Evolutionary conservation across 2,797 vertebrate species (phyloP).

Genomic region (Mionectes olivaceus): DNA sequence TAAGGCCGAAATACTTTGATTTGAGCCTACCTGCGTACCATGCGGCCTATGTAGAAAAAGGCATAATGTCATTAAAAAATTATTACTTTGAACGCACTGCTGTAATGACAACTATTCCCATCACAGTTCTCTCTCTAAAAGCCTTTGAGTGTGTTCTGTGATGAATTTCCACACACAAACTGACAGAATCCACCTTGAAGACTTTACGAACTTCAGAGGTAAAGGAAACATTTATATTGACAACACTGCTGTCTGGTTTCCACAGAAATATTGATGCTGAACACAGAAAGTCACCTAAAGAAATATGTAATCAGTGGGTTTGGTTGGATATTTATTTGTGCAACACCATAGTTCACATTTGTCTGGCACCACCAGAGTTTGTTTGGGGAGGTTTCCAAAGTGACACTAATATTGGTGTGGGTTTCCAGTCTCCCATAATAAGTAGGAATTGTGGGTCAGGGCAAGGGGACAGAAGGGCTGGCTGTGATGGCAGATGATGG

Average conservation of each 20-base stretch:
- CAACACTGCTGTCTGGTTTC: neutral
- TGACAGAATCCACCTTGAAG: neutral
- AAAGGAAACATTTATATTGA: neutral
- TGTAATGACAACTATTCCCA: neutral
- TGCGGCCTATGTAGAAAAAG: neutral
- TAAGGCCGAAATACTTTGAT: neutral
- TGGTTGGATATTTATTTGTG: neutral
- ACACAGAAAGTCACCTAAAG: neutral
- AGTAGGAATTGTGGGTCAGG: neutral
- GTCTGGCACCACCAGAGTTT: neutral
- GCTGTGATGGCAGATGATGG: neutral
- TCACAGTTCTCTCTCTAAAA: neutral
- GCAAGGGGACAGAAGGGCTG: neutral
- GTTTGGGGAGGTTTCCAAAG: too few relatives aligned
- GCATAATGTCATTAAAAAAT: neutral
- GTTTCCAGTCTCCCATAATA: neutral
- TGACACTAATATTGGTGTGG: too few relatives aligned
- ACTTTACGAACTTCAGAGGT: neutral
- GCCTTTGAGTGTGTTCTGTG: neutral
- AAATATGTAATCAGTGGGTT: accelerated
- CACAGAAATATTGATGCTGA: neutral
- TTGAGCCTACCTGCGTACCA: neutral
- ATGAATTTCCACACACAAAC: neutral
- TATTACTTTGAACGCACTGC: neutral
- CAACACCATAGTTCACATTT: neutral